Base-by-base conservation (phyloP, 1,140 invertebrate species). In the Euschistus heros region DNA sequence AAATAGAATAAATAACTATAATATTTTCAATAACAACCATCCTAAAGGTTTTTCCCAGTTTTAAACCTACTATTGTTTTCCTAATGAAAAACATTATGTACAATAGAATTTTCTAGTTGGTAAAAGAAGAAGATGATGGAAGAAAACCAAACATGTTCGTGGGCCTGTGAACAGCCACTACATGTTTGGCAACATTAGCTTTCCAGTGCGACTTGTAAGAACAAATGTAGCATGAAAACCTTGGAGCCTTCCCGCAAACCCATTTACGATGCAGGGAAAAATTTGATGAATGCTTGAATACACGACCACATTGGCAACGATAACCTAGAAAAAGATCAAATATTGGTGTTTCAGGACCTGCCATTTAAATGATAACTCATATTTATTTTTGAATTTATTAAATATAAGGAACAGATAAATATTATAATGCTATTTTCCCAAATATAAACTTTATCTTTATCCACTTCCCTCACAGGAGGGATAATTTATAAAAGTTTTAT, bases 201-300 rank as follows among this genome's bases (percentile, higher is more conserved):
- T 75, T 78, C 61, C 77, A 70, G 27, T 78, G 83, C 67, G 81
- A 79, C 69, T 81, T 79, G 70, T 79, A 78, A 70, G 78, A 71
- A 44, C 68, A 69, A 42, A 64, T 22, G 15, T 54, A 30, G 63
- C 80, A 78, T 61, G 73, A 75, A 72, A 79, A 80, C 18, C 79
- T 73, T 3, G 81, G 80, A 52, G 80, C 80, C 68, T 81, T 78
- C 15, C 81, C 81, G 64, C 81, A 83, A 70, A 82, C 80, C 73
- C 76, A 77, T 65, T 73, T 76, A 68, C 79, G 78, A 47, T 73
- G 72, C 1, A 47, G 17, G 22, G 46, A 59, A 30, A 70, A 26
- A 42, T 62, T 69, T 13, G 27, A 27, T n/a, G 24, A 44, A 61
- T 67, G 47, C 20, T 68, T 69, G 63, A 69, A 69, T 44, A 22